These are phyloP conservation scores for Myoxocephalus aenaeus DNA, from an alignment of 2,797 vertebrate genomes.

Conservation along the genomic window DNA sequence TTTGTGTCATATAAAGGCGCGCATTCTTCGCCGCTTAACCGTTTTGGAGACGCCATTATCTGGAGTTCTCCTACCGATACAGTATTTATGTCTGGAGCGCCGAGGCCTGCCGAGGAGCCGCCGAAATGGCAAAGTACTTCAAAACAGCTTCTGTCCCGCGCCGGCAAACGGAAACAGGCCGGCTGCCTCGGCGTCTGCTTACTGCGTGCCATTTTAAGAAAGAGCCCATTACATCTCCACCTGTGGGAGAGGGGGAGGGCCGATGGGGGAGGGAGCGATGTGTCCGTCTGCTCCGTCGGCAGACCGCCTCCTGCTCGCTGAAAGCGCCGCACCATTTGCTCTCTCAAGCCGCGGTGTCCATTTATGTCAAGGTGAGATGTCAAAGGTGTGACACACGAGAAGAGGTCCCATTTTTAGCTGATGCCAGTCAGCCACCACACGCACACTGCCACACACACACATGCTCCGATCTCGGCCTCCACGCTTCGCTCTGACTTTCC, in stretches of 20 bases:
- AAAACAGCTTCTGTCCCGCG: constrained; percentile 47
- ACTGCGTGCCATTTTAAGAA: constrained; percentile 49
- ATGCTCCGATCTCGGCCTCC: constrained; percentile 42
- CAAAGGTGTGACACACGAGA: constrained; percentile 78
- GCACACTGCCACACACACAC: constrained; percentile 18
- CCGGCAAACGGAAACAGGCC: constrained; percentile 58
- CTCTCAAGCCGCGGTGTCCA: constrained; percentile 70
- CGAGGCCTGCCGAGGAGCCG: constrained; percentile 33
- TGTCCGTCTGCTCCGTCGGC: constrained; percentile 62
- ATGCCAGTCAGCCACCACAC: constrained; percentile 46
- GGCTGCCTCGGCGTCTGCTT: constrained; percentile 27
- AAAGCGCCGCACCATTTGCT: constrained; percentile 66
- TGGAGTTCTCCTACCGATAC: constrained; percentile 52
- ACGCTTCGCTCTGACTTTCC: constrained; percentile 23
- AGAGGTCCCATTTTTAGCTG: constrained; percentile 63
- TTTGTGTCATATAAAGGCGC: constrained; percentile 71
- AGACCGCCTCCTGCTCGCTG: constrained; percentile 60
- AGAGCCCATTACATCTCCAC: constrained; percentile 55
- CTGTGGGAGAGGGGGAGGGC: constrained; percentile 55
- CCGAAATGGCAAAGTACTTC: constrained; percentile 62
- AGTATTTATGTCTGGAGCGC: constrained; percentile 72
- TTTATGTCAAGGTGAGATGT: constrained; percentile 82
- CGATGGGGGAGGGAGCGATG: constrained; percentile 57
- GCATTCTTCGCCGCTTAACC: constrained; percentile 69
- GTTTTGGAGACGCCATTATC: constrained; percentile 75